Conservation (phyloP, 1,140 invertebrate genomes). For the Mercenaria mercenaria region DNA sequence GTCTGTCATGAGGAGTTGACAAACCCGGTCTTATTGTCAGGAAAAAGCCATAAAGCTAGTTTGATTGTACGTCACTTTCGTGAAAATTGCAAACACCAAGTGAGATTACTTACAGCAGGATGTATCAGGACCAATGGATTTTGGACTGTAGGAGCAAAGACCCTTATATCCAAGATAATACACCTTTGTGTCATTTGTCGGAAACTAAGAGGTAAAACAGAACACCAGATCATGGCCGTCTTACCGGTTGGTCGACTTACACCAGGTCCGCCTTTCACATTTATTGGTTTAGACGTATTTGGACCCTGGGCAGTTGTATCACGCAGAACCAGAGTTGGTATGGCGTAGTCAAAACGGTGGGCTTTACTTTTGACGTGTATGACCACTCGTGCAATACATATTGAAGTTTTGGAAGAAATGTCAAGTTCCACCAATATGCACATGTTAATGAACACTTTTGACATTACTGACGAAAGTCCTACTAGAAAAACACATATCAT, state of each 20-base stretch:
- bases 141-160: not conserved
- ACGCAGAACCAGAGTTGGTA: not conserved
- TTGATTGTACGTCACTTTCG: not conserved
- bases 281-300: conserved; percentile 27
- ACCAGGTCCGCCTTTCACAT: conserved; percentile 23
- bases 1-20: not conserved
- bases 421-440: no score
- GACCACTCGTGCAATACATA: not conserved
- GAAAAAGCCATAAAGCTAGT: not conserved
- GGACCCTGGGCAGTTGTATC: conserved; percentile 3
- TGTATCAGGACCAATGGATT: not conserved
- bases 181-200: not conserved
- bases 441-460: no score
- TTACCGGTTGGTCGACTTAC: conserved; percentile 4
- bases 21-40: not conserved
- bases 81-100: conserved; percentile 3
- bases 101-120: not conserved
- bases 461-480: no score
- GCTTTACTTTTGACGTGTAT: conserved; percentile 13
- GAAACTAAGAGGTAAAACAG: conserved; percentile 26
- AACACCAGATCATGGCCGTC: conserved; percentile 34
- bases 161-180: not conserved
- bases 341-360: not conserved
- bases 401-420: not conserved
- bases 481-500: no score